A percentile compares a stretch with the other conserved stretches of the same genome.
Evolutionary conservation across 2,888 invertebrate genomes (phyloP).

Genomic region (Acronicta alni): DNA sequence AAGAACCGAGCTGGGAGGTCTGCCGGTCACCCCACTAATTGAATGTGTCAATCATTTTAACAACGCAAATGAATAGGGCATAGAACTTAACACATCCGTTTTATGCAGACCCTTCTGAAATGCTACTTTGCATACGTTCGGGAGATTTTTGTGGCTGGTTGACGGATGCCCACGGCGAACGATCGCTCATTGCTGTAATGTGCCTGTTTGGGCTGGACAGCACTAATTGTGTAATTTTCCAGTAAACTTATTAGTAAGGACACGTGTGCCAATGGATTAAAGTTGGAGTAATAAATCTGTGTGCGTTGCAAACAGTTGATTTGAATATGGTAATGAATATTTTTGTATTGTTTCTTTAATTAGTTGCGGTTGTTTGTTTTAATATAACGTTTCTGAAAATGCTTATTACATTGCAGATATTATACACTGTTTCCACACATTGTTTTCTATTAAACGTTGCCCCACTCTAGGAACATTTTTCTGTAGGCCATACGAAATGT

Average conservation of each 20-base stretch:
- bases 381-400: too few relatives aligned
- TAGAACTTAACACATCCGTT: slow-evolving; percentile 73
- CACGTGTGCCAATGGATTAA: slow-evolving; percentile 33
- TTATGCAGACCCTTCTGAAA: slow-evolving; percentile 63
- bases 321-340: neutral
- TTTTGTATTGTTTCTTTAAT: neutral
- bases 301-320: neutral
- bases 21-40: slow-evolving; percentile 92
- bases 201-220: slow-evolving; percentile 78
- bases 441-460: too few relatives aligned
- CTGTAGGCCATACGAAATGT: too few relatives aligned
- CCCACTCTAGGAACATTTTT: too few relatives aligned
- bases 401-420: too few relatives aligned
- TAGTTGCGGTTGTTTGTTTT: too few relatives aligned
- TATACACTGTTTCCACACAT: too few relatives aligned
- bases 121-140: slow-evolving; percentile 41
- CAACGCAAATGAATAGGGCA: slow-evolving; percentile 90
- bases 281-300: slow-evolving; percentile 17
- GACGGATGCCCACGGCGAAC: slow-evolving; percentile 77
- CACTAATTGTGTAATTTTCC: slow-evolving; percentile 83
- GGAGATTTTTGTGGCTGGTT: slow-evolving; percentile 60
- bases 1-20: slow-evolving; percentile 88
- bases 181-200: slow-evolving; percentile 71
- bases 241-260: slow-evolving; percentile 80
- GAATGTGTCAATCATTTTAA: slow-evolving; percentile 95